phyloP scores from a whole-genome alignment of 2,888 invertebrate species.

The Euspilapteryx auroguttella region DNA sequence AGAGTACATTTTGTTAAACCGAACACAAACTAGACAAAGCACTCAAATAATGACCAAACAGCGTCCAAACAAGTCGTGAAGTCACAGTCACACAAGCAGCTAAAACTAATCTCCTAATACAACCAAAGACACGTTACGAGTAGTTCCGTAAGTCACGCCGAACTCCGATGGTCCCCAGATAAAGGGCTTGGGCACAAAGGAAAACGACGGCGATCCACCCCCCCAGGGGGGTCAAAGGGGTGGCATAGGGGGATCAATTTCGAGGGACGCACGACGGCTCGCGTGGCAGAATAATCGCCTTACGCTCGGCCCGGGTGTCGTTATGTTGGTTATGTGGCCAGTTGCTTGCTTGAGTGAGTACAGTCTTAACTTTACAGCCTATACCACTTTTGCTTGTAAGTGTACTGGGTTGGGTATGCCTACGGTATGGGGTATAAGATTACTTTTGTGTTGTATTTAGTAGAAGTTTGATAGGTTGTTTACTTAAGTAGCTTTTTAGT shows the following conservation, averaged over 20 bases:
- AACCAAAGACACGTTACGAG: constrained; percentile 3
- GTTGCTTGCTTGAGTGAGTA: constrained; percentile 12
- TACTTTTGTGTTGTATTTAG: not conserved
- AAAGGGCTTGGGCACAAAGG: constrained; percentile 22
- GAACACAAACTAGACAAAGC: no score
- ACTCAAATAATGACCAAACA: no score
- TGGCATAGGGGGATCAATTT: constrained; percentile 22
- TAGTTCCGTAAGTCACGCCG: constrained; percentile 13
- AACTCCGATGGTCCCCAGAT: constrained; percentile 17
- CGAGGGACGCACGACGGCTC: constrained; percentile 23
- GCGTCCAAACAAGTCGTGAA: no score
- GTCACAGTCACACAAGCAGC: constrained; percentile 2
- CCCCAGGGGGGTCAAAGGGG: constrained; percentile 8
- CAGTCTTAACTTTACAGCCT: constrained; percentile 2
- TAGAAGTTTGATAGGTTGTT: no score
- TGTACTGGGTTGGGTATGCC: not conserved
- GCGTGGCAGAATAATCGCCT: constrained; percentile 31
- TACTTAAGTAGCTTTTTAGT: no score
- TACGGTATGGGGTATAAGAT: not conserved
- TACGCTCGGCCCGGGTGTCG: constrained; percentile 24
- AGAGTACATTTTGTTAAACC: no score
- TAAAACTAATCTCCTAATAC: not conserved
- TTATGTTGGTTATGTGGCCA: constrained; percentile 24
- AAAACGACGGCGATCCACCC: constrained; percentile 11
- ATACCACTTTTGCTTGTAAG: constrained; percentile 1